These are phyloP conservation scores for Onychostoma macrolepis DNA, from an alignment of 2,113 vertebrate genomes.

Conservation along the genomic window DNA sequence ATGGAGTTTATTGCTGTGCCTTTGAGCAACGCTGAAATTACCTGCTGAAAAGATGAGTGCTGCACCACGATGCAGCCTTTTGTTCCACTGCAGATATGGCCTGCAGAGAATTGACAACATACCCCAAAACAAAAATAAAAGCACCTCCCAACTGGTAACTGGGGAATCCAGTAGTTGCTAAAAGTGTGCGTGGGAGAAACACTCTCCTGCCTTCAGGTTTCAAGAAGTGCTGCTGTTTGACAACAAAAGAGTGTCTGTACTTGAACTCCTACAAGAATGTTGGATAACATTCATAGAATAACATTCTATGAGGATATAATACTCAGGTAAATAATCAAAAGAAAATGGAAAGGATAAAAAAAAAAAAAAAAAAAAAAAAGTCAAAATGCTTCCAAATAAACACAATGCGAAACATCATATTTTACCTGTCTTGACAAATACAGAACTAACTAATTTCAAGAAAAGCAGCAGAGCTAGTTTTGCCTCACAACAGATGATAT, in stretches of 20 bases:
- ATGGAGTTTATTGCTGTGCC: constrained; percentile 28
- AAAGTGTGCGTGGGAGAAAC: not conserved
- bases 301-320: constrained; percentile 1
- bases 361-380: not conserved
- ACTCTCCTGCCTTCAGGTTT: constrained; percentile 7
- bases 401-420: not conserved
- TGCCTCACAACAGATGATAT: not conserved
- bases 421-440: not conserved
- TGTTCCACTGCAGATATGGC: not conserved
- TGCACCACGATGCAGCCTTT: not conserved
- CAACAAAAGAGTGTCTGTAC: not conserved
- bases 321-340: not conserved
- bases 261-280: not conserved
- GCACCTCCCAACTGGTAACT: not conserved
- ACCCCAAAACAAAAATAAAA: not conserved
- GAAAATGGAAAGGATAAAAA: not conserved
- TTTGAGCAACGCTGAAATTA: constrained; percentile 21
- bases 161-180: not conserved
- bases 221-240: constrained; percentile 17
- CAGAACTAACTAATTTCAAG: not conserved
- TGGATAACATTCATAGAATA: too few species aligned
- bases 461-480: not conserved
- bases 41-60: constrained; percentile 21
- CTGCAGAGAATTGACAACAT: constrained; percentile 16
- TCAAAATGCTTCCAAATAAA: not conserved